These are phyloP conservation scores for Bubo bubo DNA, from an alignment of 2,113 vertebrate species.

Conservation along the genomic window DNA sequence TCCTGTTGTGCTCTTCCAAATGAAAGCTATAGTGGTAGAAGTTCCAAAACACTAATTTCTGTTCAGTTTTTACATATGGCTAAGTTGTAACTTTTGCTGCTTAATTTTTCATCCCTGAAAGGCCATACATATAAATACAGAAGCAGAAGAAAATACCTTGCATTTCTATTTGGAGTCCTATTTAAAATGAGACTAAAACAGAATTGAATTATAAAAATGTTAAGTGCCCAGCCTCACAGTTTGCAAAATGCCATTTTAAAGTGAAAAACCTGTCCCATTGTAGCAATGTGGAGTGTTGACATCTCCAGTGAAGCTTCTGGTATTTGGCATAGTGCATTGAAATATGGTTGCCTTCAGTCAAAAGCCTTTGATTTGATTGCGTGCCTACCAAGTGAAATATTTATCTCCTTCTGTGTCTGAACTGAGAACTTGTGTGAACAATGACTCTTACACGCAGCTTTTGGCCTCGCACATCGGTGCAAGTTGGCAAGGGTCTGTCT, in stretches of 20 bases:
- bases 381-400: background rate
- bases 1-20: background rate
- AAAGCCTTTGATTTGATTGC: background rate
- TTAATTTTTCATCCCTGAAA: background rate
- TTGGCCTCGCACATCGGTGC: background rate
- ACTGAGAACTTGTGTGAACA: constrained; percentile 3
- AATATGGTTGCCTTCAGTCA: background rate
- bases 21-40: background rate
- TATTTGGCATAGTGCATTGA: background rate
- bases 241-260: background rate
- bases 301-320: background rate
- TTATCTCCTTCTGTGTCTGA: background rate
- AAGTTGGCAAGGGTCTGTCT: background rate
- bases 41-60: background rate
- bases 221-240: background rate
- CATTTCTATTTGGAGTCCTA: background rate
- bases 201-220: background rate
- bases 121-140: background rate
- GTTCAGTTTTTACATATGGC: background rate
- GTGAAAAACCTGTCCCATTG: background rate
- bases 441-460: background rate
- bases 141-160: background rate
- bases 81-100: background rate
- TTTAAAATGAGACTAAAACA: background rate
- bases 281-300: background rate